Base-by-base conservation (phyloP, 2,888 invertebrate genomes). In the Chalcis sispes region DNA sequence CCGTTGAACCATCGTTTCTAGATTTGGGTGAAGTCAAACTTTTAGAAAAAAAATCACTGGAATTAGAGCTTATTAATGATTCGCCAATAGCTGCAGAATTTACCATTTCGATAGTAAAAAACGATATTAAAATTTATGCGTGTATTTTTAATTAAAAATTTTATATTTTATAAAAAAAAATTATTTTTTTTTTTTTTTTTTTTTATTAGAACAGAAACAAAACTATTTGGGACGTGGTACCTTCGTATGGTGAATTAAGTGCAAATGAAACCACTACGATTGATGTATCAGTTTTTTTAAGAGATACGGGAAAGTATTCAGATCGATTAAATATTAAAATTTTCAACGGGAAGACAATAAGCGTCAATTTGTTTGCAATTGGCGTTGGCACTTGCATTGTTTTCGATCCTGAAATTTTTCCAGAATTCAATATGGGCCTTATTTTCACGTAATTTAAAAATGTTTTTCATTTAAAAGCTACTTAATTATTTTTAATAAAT, bases 311-410 rank as follows among this genome's bases (percentile, higher is more conserved):
- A 13, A 86, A 84, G 72, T 87, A 86, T 76, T 80, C 75, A 1
- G 89, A 88, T 67, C 84, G 81, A 27, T 75, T 90, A 25, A 73
- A 80, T 15, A 79, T 90, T 29, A 75, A 81, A 13, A 80, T 89
- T 29, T 73, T 86, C 40, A 89, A 90, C 79, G 89, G 90, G 70
- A 88, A 89, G 36, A 86, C 88, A 1, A 84, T 89, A 23, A 81
- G 82, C 4, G 86, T 90, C 18, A 90, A 91, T 4, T 82, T 94
- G 48, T 89, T 89, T 29, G 93, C 92, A 0, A 90, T 90, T 77
- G 94, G 94, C 15, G 87, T 91, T 54, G 95, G 95, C 2, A 92
- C 93, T 0, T 93, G 93, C 77, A 92, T 95, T 77, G 82, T 91
- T 27, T 91, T 92, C 15, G 91, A 92, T 56, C 93, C 94, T 0